phyloP scores from a whole-genome alignment of 2,888 invertebrate genomes.

The Cephus sareptanus region DNA sequence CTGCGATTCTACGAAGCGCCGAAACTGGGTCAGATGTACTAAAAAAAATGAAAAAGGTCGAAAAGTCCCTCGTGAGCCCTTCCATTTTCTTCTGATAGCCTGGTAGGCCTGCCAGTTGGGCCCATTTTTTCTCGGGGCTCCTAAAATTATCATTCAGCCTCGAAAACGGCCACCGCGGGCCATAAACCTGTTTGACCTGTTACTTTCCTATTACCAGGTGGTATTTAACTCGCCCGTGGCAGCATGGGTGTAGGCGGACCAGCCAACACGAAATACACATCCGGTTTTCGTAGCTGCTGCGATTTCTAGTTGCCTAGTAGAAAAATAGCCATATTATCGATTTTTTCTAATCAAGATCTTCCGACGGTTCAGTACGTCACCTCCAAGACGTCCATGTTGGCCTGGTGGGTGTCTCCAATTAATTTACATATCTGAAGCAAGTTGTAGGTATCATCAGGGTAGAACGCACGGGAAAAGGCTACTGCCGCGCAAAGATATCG shows the following conservation, averaged over 20 bases:
- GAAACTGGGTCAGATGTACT: neutral
- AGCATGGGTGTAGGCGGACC: conserved; percentile 17
- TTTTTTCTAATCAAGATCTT: conserved; percentile 48
- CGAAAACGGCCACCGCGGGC: neutral
- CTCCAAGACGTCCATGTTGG: conserved; percentile 39
- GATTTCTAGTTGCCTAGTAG: conserved; percentile 53
- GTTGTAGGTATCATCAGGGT: neutral
- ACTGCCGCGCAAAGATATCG: neutral
- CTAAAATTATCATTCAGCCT: conserved; percentile 43
- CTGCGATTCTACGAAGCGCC: neutral
- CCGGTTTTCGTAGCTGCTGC: conserved; percentile 26
- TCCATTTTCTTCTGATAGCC: conserved; percentile 43
- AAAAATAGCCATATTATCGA: conserved; percentile 56
- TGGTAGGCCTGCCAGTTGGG: conserved; percentile 43
- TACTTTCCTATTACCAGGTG: conserved; percentile 46
- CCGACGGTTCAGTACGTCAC: conserved; percentile 24
- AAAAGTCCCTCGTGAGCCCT: conserved; percentile 16
- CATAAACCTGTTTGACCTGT: conserved; percentile 27
- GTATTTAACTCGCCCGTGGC: conserved; percentile 40
- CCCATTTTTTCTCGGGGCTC: conserved; percentile 50
- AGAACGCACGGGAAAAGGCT: neutral
- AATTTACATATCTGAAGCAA: conserved; percentile 47
- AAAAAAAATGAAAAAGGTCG: neutral
- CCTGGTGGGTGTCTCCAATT: conserved; percentile 46
- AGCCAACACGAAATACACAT: conserved; percentile 11